These are phyloP conservation scores for Megaceryle maxima DNA, from an alignment of 2,113 vertebrate species.

Conservation along the genomic window DNA sequence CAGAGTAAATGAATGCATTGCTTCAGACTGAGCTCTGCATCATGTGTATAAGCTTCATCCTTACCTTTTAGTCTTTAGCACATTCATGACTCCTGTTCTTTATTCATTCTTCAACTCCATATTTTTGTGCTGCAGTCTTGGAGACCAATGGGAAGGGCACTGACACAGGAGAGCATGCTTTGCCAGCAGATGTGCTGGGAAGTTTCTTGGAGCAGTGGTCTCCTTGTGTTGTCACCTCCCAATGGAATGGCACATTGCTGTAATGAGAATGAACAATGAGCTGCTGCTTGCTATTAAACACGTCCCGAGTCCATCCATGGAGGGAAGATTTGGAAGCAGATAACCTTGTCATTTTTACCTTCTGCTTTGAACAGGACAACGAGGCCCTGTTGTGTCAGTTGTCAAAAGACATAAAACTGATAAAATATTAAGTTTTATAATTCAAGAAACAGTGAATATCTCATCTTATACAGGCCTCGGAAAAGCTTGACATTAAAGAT, in stretches of 20 bases:
- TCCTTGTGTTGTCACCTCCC: not conserved
- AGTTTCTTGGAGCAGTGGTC: not conserved
- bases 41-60: not conserved
- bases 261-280: not conserved
- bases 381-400: not conserved
- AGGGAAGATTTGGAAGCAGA: not conserved
- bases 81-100: not conserved
- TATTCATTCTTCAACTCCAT: not conserved
- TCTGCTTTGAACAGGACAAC: not conserved
- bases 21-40: not conserved
- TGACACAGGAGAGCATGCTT: not conserved
- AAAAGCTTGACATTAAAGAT: not conserved
- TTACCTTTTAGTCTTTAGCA: not conserved
- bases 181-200: not conserved
- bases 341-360: not conserved
- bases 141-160: not conserved
- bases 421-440: not conserved
- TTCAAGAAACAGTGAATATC: not conserved
- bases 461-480: not conserved
- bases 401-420: not conserved
- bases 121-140: not conserved
- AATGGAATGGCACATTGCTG: not conserved
- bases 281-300: not conserved
- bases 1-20: fast-evolving
- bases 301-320: not conserved